phyloP scores from a whole-genome alignment of 2,888 invertebrate species.

The Abrostola tripartita region DNA sequence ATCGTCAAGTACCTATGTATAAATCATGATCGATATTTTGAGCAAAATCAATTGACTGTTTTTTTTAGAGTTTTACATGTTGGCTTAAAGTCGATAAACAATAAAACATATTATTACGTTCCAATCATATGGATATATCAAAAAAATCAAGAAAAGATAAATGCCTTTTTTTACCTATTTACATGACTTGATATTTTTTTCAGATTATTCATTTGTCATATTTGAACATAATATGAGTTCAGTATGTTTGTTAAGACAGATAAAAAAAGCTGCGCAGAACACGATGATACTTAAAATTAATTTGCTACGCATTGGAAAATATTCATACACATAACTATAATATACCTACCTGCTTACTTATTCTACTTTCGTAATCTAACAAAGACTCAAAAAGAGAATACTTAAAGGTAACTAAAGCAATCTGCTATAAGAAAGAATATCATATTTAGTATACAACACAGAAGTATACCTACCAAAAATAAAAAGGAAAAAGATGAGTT shows the following conservation, averaged over 20 bases:
- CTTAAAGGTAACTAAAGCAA: background rate
- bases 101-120: no score
- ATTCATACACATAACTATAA: background rate
- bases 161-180: no score
- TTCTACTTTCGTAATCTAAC: background rate
- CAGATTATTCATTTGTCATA: no score
- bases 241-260: background rate
- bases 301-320: conserved; percentile 22
- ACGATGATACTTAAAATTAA: conserved; percentile 39
- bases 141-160: no score
- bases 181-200: no score
- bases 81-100: background rate
- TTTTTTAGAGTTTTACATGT: background rate
- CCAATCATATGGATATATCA: no score
- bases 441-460: background rate
- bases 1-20: background rate
- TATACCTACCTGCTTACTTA: background rate
- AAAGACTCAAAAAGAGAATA: background rate
- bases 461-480: background rate
- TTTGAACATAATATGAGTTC: no score
- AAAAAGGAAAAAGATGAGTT: background rate
- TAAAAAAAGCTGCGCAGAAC: conserved; percentile 8
- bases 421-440: background rate
- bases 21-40: background rate
- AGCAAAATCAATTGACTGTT: background rate